Evolutionary conservation across 2,113 vertebrate genomes (phyloP), one percentile per base, ranked within the genome.

Genomic region (Caretta caretta): DNA sequence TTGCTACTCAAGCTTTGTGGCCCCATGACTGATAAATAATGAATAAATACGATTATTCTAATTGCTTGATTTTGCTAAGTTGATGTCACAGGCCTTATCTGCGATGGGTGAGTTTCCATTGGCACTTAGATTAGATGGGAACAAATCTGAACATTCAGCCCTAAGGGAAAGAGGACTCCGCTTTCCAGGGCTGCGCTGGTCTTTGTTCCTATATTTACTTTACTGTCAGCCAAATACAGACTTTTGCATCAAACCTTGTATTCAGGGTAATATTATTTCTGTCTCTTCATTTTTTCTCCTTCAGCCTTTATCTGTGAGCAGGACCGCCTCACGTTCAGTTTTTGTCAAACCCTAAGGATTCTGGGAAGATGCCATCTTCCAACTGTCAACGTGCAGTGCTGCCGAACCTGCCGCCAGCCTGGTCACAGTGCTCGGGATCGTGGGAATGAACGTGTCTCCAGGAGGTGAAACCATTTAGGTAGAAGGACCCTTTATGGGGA

Each of bases 311-410:
- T 94, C 80, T 99, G 99, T 8, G 97, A 98, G 81, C 98, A 96
- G 0, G 99, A 99, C 93, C 99, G 98, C 24, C 96, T 99, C 86
- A 97, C 98, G 0, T 98, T 98, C 51, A 87, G 97, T 83, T 99
- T 99, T 98, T 99, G 99, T 89, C 99, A 98, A 97, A 99, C 98
- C 0, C 98, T 99, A 78, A 98, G 96, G 53, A 96, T 98, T 87
- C 98, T 99, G 35, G 98, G 99, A n/a, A 97, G 98, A 14, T 99
- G 99, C 97, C 97, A 96, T 31, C 96, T 99, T 72, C 94, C 98
- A 2, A 98, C 98, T 0, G 97, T 99, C 25, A 98, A 48, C 0
- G 11, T 78, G 0, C 99, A 99, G 97, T 99, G 99, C 98, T 99
- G 99, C 97, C 98, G 88, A 48, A 99, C 99, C 50, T 99, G 99